These are phyloP conservation scores for Druon quercuslanigerum DNA, from an alignment of 1,140 invertebrate genomes.

Conservation along the genomic window DNA sequence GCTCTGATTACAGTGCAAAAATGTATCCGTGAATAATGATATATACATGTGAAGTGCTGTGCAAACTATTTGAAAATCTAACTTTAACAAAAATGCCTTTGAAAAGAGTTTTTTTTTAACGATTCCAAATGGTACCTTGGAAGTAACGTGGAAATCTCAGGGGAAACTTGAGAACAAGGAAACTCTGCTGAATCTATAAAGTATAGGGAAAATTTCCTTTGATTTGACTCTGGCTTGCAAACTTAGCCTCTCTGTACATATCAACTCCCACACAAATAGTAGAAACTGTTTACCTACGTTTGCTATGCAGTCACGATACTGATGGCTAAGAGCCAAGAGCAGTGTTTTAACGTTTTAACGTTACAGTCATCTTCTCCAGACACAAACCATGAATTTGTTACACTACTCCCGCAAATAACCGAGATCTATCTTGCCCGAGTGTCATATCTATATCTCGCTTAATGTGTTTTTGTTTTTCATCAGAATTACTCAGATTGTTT, in stretches of 20 bases:
- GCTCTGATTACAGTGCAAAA: too few relatives aligned
- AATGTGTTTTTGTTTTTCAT: slow-evolving; percentile 1
- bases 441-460: background rate
- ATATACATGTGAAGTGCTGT: too few relatives aligned
- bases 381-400: slow-evolving; percentile 29
- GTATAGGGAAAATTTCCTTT: slow-evolving; percentile 15
- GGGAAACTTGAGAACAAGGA: background rate
- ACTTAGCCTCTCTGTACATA: slow-evolving; percentile 16
- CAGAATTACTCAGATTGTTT: background rate
- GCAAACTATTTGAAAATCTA: too few relatives aligned
- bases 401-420: background rate
- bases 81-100: too few relatives aligned
- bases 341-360: slow-evolving; percentile 8
- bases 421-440: background rate
- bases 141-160: too few relatives aligned
- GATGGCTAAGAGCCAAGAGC: slow-evolving; percentile 20
- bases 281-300: slow-evolving; percentile 25
- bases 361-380: slow-evolving; percentile 6
- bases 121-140: too few relatives aligned
- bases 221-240: slow-evolving; percentile 3
- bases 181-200: background rate
- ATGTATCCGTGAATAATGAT: too few relatives aligned
- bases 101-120: too few relatives aligned
- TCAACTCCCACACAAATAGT: slow-evolving; percentile 13
- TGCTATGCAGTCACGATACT: background rate